phyloP scores from a whole-genome alignment of 2,888 invertebrate species.

The Taphrorychus bicolor region DNA sequence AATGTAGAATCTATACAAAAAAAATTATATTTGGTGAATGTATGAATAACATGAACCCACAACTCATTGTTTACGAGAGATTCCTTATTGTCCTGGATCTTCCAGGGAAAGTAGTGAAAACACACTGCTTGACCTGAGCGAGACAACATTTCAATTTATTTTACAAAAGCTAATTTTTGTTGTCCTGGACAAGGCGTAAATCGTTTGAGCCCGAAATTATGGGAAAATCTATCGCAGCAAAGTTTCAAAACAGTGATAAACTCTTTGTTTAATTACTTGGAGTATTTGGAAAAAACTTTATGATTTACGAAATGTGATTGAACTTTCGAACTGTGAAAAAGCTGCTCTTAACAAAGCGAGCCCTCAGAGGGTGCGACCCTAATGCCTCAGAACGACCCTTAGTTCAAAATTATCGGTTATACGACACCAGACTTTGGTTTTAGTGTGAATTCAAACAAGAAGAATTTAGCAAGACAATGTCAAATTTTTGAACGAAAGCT shows the following conservation, averaged over 20 bases:
- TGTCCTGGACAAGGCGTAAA: slow-evolving; percentile 44
- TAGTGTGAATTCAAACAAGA: slow-evolving; percentile 24
- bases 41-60: slow-evolving; percentile 55
- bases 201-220: slow-evolving; percentile 52
- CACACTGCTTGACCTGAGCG: slow-evolving; percentile 56
- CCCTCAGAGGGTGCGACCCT: slow-evolving; percentile 62
- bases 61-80: slow-evolving; percentile 51
- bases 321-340: slow-evolving; percentile 65
- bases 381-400: slow-evolving; percentile 54
- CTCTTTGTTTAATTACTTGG: slow-evolving; percentile 64
- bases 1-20: slow-evolving; percentile 58
- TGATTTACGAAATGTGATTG: slow-evolving; percentile 67
- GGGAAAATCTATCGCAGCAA: slow-evolving; percentile 54
- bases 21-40: slow-evolving; percentile 58
- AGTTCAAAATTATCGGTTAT: slow-evolving; percentile 55
- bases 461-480: slow-evolving; percentile 30
- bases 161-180: slow-evolving; percentile 59
- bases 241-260: slow-evolving; percentile 53
- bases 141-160: slow-evolving; percentile 57
- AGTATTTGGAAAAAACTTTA: slow-evolving; percentile 70
- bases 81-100: slow-evolving; percentile 27
- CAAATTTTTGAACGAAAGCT: too few species aligned
- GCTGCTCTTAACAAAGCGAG: slow-evolving; percentile 62
- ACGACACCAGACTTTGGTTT: slow-evolving; percentile 56
- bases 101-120: slow-evolving; percentile 19